Evolutionary conservation across 2,113 vertebrate species (phyloP).

Genomic region (Turdus rufiventris): DNA sequence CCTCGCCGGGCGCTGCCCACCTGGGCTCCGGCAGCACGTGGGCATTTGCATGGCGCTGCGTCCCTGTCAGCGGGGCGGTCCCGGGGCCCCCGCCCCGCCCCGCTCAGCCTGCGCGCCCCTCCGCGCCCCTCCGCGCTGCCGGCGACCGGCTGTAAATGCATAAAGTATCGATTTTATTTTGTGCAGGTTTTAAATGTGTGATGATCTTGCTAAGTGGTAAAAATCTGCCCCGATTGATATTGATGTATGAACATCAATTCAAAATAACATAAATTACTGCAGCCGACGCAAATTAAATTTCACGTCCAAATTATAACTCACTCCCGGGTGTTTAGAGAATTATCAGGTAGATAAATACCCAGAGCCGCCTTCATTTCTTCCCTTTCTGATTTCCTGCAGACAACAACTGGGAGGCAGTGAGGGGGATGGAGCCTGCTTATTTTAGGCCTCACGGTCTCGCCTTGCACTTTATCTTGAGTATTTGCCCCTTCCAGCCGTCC

Average conservation of each 20-base stretch:
- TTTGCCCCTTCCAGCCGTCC: conserved; percentile 24
- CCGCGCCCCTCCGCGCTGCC: background rate
- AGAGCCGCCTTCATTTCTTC: background rate
- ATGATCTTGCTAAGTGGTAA: conserved; percentile 3
- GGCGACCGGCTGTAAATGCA: background rate
- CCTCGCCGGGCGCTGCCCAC: background rate
- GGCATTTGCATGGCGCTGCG: background rate
- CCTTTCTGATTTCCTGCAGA: background rate
- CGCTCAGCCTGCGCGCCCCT: background rate
- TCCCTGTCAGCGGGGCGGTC: background rate
- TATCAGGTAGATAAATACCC: background rate
- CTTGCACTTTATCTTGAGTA: conserved; percentile 22
- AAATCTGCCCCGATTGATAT: background rate
- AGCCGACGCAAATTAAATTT: conserved; percentile 29
- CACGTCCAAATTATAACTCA: conserved; percentile 3
- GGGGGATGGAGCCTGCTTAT: background rate
- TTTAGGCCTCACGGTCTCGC: background rate
- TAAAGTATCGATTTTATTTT: background rate
- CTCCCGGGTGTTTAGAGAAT: background rate
- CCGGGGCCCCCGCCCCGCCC: background rate
- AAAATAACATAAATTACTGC: conserved; percentile 30
- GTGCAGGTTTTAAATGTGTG: background rate
- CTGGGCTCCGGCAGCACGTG: background rate
- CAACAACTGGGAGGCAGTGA: background rate
- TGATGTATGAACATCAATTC: conserved; percentile 9